A percentile compares a stretch with the other conserved stretches of the same genome.
Conservation (phyloP, 2,797 vertebrate genomes). For the Falco cherrug region DNA sequence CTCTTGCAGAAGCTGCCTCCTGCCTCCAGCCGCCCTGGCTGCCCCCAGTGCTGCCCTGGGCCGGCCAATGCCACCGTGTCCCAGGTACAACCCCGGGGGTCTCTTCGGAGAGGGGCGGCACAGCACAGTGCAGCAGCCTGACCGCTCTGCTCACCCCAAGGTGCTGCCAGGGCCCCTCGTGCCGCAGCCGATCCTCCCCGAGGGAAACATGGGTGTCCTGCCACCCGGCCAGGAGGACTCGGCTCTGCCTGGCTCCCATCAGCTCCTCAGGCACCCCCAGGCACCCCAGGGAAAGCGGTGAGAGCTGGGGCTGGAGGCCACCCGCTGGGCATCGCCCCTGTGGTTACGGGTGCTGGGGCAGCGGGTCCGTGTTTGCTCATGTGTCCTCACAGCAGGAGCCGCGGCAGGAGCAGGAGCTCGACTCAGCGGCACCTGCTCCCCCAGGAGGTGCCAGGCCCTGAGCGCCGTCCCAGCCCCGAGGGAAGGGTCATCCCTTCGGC, state of each 20-base stretch:
- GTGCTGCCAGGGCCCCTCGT: rapidly evolving
- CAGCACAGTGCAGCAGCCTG: neutral
- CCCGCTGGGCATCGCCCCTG: neutral
- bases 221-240: neutral
- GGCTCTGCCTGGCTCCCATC: neutral
- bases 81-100: neutral
- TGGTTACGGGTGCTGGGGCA: rapidly evolving
- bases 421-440: neutral
- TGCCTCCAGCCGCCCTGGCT: rapidly evolving
- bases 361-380: rapidly evolving
- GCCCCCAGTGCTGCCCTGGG: neutral
- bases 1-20: constrained; percentile 28
- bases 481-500: constrained; percentile 32
- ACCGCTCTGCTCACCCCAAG: neutral
- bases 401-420: neutral
- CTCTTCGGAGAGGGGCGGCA: neutral
- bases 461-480: neutral
- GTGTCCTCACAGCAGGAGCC: neutral
- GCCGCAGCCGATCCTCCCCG: rapidly evolving
- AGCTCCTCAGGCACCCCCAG: neutral
- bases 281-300: neutral
- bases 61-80: rapidly evolving
- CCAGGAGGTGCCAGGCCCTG: neutral
- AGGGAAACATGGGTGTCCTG: neutral
- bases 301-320: neutral